A percentile compares a stretch with the other conserved stretches of the same genome.
Conservation (phyloP, 2,888 invertebrate genomes). For the Caenorhabditis zanzibari region DNA sequence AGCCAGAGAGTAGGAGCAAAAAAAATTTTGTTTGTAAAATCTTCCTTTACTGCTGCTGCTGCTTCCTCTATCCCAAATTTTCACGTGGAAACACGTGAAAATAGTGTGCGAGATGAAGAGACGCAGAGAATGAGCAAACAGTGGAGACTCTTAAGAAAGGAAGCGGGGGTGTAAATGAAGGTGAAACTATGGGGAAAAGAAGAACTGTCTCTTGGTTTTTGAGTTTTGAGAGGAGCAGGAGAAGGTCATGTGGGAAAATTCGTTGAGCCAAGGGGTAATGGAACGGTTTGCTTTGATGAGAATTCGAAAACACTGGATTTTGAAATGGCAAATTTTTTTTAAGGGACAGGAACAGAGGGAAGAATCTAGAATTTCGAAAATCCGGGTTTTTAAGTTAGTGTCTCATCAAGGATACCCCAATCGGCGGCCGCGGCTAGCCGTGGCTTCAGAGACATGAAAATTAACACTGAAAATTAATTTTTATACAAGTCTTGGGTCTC, state of each 20-base stretch:
- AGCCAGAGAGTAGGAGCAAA: background rate
- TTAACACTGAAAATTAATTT: no score
- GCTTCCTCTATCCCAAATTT: background rate
- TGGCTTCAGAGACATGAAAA: no score
- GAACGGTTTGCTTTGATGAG: conserved; percentile 33
- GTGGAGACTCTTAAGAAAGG: conserved; percentile 40
- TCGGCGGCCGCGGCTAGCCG: no score
- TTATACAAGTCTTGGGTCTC: no score
- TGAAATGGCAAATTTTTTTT: no score
- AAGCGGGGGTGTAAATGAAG: conserved; percentile 63
- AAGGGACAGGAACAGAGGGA: no score
- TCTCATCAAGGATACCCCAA: no score
- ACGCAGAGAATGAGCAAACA: conserved; percentile 42
- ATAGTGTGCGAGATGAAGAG: conserved; percentile 31
- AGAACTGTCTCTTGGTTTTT: conserved; percentile 37
- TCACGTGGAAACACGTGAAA: conserved; percentile 30
- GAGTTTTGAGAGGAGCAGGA: conserved; percentile 16
- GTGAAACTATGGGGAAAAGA: conserved; percentile 12
- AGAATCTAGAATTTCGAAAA: no score
- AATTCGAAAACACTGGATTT: background rate
- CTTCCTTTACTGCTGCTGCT: conserved; percentile 38
- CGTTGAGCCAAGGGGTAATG: no score
- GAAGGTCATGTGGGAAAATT: conserved; percentile 11
- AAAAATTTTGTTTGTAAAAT: conserved; percentile 59
- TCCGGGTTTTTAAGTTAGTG: no score